Evolutionary conservation across 2,888 invertebrate species (phyloP).

Genomic region (Elmis aenea): DNA sequence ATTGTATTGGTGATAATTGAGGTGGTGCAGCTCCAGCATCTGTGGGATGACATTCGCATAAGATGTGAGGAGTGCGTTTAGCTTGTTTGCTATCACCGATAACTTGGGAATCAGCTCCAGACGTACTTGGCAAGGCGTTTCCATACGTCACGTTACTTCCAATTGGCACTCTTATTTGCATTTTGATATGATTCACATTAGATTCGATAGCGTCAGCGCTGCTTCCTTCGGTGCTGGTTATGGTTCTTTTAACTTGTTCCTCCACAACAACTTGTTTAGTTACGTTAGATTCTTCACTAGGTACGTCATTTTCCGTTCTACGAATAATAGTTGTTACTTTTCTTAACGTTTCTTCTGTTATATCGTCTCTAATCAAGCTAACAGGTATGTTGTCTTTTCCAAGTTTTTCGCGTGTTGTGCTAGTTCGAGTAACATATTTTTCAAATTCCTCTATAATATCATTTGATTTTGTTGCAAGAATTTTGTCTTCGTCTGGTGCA

Average conservation of each 20-base stretch:
- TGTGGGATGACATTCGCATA: constrained; percentile 30
- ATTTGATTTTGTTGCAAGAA: neutral
- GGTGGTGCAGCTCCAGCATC: constrained; percentile 32
- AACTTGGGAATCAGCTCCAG: too few species aligned
- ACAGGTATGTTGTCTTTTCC: neutral
- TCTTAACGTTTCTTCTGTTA: constrained; percentile 4
- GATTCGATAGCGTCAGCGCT: neutral
- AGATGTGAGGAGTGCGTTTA: constrained; percentile 19
- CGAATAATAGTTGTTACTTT: neutral
- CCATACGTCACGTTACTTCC: too few species aligned
- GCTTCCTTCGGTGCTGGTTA: neutral
- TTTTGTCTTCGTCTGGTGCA: neutral
- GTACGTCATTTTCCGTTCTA: neutral
- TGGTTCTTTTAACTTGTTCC: constrained; percentile 3
- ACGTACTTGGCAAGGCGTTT: too few species aligned
- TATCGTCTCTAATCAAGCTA: neutral
- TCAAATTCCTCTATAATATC: too few species aligned
- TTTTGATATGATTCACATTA: too few species aligned
- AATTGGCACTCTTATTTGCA: too few species aligned
- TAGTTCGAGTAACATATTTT: too few species aligned
- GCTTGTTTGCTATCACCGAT: constrained; percentile 24
- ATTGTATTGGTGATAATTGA: too few species aligned
- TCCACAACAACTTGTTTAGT: constrained; percentile 1
- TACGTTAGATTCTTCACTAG: neutral
- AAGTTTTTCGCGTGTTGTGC: neutral